Conservation (phyloP, 2,888 invertebrate genomes). For the Dicranocentrus wangi region DNA sequence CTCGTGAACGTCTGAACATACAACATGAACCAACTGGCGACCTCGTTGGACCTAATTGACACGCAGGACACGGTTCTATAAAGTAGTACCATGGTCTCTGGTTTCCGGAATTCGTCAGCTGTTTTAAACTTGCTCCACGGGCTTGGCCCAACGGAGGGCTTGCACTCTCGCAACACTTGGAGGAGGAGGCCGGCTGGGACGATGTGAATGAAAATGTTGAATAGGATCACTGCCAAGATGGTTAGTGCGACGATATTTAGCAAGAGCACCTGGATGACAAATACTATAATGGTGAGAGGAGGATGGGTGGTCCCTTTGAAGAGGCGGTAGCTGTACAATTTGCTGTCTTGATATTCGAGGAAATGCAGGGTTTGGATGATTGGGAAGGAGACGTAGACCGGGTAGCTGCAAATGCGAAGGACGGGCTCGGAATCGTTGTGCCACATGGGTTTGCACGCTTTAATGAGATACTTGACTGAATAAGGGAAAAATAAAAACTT, state of each 20-base stretch:
- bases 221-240: not conserved
- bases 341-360: slow-evolving; percentile 25
- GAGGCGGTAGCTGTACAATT: slow-evolving; percentile 17
- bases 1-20: slow-evolving; percentile 26
- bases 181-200: slow-evolving; percentile 28
- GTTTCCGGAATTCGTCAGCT: slow-evolving; percentile 10
- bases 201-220: slow-evolving; percentile 27
- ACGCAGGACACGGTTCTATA: not conserved
- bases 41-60: slow-evolving; percentile 7
- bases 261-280: not conserved
- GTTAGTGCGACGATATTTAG: not conserved
- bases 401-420: not conserved
- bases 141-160: slow-evolving; percentile 8
- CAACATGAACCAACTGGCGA: slow-evolving; percentile 10
- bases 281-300: not conserved
- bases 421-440: not conserved
- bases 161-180: slow-evolving; percentile 43
- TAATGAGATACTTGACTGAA: not conserved
- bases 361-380: slow-evolving; percentile 16
- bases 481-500: not conserved
- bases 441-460: not conserved
- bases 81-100: slow-evolving; percentile 17
- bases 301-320: not conserved
- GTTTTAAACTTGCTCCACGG: slow-evolving; percentile 34
- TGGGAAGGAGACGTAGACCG: slow-evolving; percentile 10